Conservation (phyloP, 2,797 vertebrate genomes). For the Tauraco hartlaubi region DNA sequence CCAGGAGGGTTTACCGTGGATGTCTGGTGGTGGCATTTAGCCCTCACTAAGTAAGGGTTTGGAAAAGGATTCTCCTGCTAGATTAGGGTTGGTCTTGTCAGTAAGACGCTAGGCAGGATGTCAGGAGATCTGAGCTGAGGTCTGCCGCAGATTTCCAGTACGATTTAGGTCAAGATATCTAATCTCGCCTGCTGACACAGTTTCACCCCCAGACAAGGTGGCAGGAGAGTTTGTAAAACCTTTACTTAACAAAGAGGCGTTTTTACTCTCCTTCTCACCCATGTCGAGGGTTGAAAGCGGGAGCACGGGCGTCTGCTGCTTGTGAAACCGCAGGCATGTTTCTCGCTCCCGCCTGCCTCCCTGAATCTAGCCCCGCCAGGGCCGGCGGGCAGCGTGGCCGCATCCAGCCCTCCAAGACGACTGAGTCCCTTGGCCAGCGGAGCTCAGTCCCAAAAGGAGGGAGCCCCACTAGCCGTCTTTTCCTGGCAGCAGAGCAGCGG, state of each 20-base stretch:
- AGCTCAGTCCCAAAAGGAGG: not conserved
- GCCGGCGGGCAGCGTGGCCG: fast-evolving
- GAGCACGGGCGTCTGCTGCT: not conserved
- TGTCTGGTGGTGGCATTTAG: slow-evolving; percentile 63
- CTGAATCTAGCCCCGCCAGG: not conserved
- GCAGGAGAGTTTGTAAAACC: not conserved
- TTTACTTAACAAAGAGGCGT: not conserved
- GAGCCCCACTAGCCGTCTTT: not conserved
- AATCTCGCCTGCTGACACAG: slow-evolving; percentile 66
- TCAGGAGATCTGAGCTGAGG: slow-evolving; percentile 58
- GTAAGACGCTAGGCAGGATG: slow-evolving; percentile 62
- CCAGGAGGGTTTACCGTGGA: slow-evolving; percentile 15
- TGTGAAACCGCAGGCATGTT: fast-evolving
- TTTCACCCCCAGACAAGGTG: slow-evolving; percentile 44
- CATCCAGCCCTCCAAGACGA: not conserved
- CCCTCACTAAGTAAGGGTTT: slow-evolving; percentile 57
- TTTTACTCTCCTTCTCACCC: not conserved
- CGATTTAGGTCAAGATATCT: slow-evolving; percentile 72
- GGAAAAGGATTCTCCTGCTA: slow-evolving; percentile 55
- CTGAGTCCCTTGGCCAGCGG: not conserved
- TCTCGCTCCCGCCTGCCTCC: not conserved
- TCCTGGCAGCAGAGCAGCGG: not conserved
- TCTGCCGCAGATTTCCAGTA: slow-evolving; percentile 65
- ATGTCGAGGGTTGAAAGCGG: not conserved
- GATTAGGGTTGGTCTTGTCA: slow-evolving; percentile 60